Conservation (phyloP, 2,888 invertebrate species). For the Limnephilus rhombicus region DNA sequence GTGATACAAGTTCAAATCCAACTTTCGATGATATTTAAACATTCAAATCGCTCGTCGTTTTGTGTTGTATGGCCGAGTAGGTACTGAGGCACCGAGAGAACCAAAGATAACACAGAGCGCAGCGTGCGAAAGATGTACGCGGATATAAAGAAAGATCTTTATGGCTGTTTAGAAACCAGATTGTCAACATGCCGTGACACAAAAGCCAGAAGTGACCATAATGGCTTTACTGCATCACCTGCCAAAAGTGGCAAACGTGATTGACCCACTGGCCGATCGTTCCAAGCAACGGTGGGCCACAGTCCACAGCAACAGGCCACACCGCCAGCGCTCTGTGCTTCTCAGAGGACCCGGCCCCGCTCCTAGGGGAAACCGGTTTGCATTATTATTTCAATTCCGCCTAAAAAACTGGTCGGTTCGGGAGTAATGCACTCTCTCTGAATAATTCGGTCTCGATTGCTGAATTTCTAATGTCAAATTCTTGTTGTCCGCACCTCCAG, state of each 20-base stretch:
- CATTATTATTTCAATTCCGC: conserved; percentile 43
- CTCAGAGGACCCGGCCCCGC: background rate
- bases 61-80: background rate
- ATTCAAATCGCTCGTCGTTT: background rate
- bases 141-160: conserved; percentile 14
- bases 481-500: conserved; percentile 42
- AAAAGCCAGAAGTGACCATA: background rate
- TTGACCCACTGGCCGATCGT: conserved; percentile 47
- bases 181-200: background rate
- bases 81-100: background rate
- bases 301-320: background rate
- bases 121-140: background rate
- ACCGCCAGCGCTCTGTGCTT: conserved; percentile 1
- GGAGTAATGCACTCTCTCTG: conserved; percentile 47
- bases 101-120: background rate
- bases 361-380: conserved; percentile 40
- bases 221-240: conserved; percentile 28
- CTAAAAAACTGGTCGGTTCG: conserved; percentile 45
- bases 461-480: conserved; percentile 46
- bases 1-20: background rate
- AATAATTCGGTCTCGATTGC: conserved; percentile 41
- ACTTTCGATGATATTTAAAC: background rate
- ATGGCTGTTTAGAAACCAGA: conserved; percentile 4
- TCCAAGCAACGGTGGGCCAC: background rate
- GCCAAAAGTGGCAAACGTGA: conserved; percentile 21